Percentiles rank a stretch among this genome's conserved stretches.
These are phyloP conservation scores for Danio jaintianensis DNA, from an alignment of 2,797 vertebrate species.

Conservation along the genomic window DNA sequence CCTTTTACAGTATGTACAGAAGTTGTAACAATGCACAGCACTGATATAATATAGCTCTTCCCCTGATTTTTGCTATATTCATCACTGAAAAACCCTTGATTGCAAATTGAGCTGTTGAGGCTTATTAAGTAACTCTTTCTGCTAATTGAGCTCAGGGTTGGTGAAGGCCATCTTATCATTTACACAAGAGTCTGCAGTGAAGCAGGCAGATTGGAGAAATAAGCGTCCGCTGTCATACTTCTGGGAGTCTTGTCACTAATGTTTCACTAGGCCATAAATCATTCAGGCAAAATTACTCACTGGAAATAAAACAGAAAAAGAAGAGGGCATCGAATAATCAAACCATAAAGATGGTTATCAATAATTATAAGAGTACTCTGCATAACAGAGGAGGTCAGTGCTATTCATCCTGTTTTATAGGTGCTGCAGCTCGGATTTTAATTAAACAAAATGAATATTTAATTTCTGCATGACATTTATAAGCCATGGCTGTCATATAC, in stretches of 20 bases:
- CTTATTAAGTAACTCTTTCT: not conserved
- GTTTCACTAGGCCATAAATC: slow-evolving; percentile 43
- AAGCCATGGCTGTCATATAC: slow-evolving; percentile 19
- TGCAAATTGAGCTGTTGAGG: not conserved
- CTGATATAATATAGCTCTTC: too few species aligned
- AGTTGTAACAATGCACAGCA: too few species aligned
- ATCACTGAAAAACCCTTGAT: slow-evolving; percentile 4
- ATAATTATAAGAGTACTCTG: slow-evolving; percentile 4
- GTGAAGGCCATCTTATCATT: slow-evolving; percentile 9
- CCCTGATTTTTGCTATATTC: not conserved
- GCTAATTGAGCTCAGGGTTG: not conserved
- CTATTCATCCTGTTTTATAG: slow-evolving; percentile 43
- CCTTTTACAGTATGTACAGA: too few species aligned
- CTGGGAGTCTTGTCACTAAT: slow-evolving; percentile 47
- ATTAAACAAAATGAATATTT: slow-evolving; percentile 56
- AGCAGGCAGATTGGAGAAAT: slow-evolving; percentile 42
- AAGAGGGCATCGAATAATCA: slow-evolving; percentile 8
- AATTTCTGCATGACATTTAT: slow-evolving; percentile 49
- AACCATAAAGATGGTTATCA: slow-evolving; percentile 31
- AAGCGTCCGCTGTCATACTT: slow-evolving; percentile 32
- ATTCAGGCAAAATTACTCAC: slow-evolving; percentile 49
- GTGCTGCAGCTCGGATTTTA: slow-evolving; percentile 40
- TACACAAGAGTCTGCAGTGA: slow-evolving; percentile 20
- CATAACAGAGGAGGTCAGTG: slow-evolving; percentile 16
- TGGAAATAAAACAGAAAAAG: slow-evolving; percentile 51